phyloP scores from a whole-genome alignment of 1,140 invertebrate genomes.

The Prorops nasuta region DNA sequence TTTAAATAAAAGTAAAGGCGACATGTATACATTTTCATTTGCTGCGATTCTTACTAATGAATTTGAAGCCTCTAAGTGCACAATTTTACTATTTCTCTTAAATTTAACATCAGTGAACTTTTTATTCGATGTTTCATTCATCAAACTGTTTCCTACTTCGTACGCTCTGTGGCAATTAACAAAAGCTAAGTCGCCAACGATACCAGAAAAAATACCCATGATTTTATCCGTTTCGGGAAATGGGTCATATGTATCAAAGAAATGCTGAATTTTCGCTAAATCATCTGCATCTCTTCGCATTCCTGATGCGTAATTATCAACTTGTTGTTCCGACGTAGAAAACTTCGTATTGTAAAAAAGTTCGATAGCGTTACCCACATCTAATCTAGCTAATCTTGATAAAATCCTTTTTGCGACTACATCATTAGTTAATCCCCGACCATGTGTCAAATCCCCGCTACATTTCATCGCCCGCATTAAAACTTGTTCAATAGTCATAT shows the following conservation, averaged over 20 bases:
- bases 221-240: slow-evolving; percentile 16
- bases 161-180: slow-evolving; percentile 28
- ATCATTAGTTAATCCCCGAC: slow-evolving; percentile 24
- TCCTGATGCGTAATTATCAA: slow-evolving; percentile 22
- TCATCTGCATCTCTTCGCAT: slow-evolving; percentile 28
- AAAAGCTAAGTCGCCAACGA: slow-evolving; percentile 14
- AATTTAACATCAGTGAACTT: slow-evolving; percentile 16
- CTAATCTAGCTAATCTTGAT: neutral
- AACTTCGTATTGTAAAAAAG: slow-evolving; percentile 18
- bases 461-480: slow-evolving; percentile 42
- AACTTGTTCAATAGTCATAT: slow-evolving; percentile 38
- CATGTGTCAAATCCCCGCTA: slow-evolving; percentile 27
- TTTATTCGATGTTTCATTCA: slow-evolving; percentile 3
- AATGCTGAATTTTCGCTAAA: slow-evolving; percentile 23
- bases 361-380: slow-evolving; percentile 23
- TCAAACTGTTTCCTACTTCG: slow-evolving; percentile 24
- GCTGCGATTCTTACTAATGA: slow-evolving; percentile 8
- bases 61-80: slow-evolving; percentile 5
- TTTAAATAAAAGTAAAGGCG: slow-evolving; percentile 24
- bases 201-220: slow-evolving; percentile 18
- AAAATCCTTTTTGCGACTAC: slow-evolving; percentile 22
- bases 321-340: slow-evolving; percentile 32
- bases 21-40: slow-evolving; percentile 5
- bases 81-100: slow-evolving; percentile 8
- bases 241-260: slow-evolving; percentile 23